Evolutionary conservation across 2,888 invertebrate species (phyloP).

Genomic region (Metopia argyrocephala): DNA sequence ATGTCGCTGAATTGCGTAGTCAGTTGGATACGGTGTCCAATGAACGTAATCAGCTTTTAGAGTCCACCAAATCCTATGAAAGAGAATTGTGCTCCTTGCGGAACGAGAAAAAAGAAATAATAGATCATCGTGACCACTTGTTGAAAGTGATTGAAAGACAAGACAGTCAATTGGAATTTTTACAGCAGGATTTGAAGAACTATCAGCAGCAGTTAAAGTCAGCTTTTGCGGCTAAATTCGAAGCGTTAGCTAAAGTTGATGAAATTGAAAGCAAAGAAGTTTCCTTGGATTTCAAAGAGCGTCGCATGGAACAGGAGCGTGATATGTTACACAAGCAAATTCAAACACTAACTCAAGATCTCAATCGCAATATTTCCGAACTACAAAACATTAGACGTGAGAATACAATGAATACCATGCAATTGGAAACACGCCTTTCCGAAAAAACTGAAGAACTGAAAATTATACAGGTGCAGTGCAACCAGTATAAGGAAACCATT

Average conservation of each 20-base stretch:
- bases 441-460: conserved; percentile 89
- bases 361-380: conserved; percentile 88
- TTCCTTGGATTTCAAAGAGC: conserved; percentile 88
- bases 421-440: conserved; percentile 86
- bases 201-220: conserved; percentile 86
- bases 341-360: conserved; percentile 86
- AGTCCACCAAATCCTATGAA: conserved; percentile 83
- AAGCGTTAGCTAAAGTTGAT: conserved; percentile 88
- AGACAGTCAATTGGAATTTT: conserved; percentile 85
- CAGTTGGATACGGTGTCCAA: conserved; percentile 82
- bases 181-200: conserved; percentile 84
- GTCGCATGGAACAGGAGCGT: conserved; percentile 90
- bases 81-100: conserved; percentile 84
- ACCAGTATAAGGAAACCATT: conserved; percentile 84
- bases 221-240: conserved; percentile 90
- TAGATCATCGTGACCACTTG: conserved; percentile 87
- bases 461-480: conserved; percentile 84
- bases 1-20: conserved; percentile 82
- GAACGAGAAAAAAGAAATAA: conserved; percentile 84
- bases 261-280: conserved; percentile 90
- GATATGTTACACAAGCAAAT: conserved; percentile 88
- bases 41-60: conserved; percentile 83
- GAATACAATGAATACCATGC: conserved; percentile 82
- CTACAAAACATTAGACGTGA: conserved; percentile 88
- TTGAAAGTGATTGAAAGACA: conserved; percentile 85